Conservation (phyloP, 2,113 vertebrate genomes). For the Erpornis zantholeuca region DNA sequence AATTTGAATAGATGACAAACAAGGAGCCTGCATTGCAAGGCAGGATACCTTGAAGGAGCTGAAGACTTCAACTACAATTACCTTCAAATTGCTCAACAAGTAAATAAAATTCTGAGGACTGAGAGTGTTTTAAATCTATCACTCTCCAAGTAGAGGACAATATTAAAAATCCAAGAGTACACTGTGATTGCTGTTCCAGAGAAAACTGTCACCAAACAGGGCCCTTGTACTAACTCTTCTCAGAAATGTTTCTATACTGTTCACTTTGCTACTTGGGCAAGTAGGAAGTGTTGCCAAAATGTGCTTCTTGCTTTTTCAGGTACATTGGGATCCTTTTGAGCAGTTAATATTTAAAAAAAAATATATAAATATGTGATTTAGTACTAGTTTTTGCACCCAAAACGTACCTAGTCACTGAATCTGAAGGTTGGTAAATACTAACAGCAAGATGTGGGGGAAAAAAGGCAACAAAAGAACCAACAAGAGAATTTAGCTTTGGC, state of each 20-base stretch:
- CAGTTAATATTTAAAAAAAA: not conserved
- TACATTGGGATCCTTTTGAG: not conserved
- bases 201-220: not conserved
- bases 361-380: not conserved
- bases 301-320: not conserved
- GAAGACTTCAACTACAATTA: not conserved
- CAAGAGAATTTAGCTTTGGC: not conserved
- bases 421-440: not conserved
- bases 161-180: not conserved
- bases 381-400: not conserved
- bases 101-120: not conserved
- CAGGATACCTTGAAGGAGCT: not conserved
- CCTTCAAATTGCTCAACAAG: not conserved
- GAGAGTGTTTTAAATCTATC: not conserved
- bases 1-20: not conserved
- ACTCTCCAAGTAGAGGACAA: not conserved
- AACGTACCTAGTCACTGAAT: not conserved
- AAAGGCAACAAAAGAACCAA: not conserved
- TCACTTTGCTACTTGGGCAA: not conserved
- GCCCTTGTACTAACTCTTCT: not conserved
- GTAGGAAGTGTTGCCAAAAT: not conserved
- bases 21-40: not conserved
- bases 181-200: not conserved
- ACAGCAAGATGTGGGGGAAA: accelerated
- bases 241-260: not conserved